These are phyloP conservation scores for Phyto melanocephala DNA, from an alignment of 2,888 invertebrate species.

Conservation along the genomic window DNA sequence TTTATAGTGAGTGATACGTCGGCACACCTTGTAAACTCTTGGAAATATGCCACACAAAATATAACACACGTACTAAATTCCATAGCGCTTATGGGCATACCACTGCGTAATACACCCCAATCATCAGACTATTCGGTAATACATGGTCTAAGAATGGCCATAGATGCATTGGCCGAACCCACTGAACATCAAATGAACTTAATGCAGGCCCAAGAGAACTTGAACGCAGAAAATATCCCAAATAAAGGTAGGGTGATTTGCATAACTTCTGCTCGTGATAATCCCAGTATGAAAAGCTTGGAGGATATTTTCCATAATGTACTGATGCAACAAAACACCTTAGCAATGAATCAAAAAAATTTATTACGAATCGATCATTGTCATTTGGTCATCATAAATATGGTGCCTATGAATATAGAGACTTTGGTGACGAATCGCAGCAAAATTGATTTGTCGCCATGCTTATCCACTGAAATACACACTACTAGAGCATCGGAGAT, in stretches of 20 bases:
- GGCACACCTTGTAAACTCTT: conserved; percentile 91
- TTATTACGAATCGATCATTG: conserved; percentile 90
- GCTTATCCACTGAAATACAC: conserved; percentile 89
- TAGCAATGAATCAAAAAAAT: conserved; percentile 81
- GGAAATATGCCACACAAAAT: conserved; percentile 91
- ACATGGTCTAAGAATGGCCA: conserved; percentile 91
- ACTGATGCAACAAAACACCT: conserved; percentile 88
- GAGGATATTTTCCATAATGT: conserved; percentile 92
- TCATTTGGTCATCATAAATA: conserved; percentile 93
- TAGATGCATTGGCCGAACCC: conserved; percentile 90
- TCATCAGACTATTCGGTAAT: conserved; percentile 85
- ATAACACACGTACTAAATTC: conserved; percentile 91
- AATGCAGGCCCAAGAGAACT: conserved; percentile 58
- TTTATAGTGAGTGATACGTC: conserved; percentile 93
- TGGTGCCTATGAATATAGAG: conserved; percentile 90
- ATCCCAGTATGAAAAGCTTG: conserved; percentile 90
- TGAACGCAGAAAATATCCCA: conserved; percentile 72
- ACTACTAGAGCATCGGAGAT: conserved; percentile 87
- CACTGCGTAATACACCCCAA: conserved; percentile 82
- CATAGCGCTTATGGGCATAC: conserved; percentile 89
- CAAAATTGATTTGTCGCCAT: conserved; percentile 85
- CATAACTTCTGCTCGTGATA: conserved; percentile 92
- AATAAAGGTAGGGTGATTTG: conserved; percentile 90
- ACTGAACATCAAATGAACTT: conserved; percentile 85
- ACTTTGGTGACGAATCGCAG: conserved; percentile 87